phyloP scores from a whole-genome alignment of 2,888 invertebrate species.

The Nymphalis polychloros region DNA sequence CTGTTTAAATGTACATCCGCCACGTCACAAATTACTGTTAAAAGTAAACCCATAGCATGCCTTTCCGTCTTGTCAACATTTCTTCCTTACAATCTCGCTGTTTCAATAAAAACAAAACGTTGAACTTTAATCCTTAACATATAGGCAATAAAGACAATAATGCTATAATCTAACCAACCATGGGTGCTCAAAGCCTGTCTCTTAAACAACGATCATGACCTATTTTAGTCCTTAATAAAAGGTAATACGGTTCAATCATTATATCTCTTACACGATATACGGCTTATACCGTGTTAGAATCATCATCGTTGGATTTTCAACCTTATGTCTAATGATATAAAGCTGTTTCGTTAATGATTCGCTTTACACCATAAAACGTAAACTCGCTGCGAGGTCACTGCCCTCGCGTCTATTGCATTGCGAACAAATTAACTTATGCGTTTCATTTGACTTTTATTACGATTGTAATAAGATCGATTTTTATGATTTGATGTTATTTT shows the following conservation, averaged over 20 bases:
- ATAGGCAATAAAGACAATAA: slow-evolving; percentile 4
- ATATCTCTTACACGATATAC: slow-evolving; percentile 12
- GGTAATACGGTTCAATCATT: slow-evolving; percentile 29
- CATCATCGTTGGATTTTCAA: slow-evolving; percentile 19
- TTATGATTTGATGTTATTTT: slow-evolving; percentile 9
- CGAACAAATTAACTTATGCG: slow-evolving; percentile 35
- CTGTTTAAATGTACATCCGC: slow-evolving; percentile 15
- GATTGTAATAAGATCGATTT: slow-evolving; percentile 28
- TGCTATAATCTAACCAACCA: background rate
- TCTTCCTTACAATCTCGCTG: slow-evolving; percentile 24
- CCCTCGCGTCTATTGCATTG: slow-evolving; percentile 45
- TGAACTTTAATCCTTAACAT: background rate
- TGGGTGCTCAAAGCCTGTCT: slow-evolving; percentile 14
- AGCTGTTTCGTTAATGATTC: slow-evolving; percentile 1
- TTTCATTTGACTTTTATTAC: slow-evolving; percentile 25
- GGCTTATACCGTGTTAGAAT: slow-evolving; percentile 11
- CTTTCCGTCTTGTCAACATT: slow-evolving; percentile 33
- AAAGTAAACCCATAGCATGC: slow-evolving; percentile 27
- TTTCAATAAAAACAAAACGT: background rate
- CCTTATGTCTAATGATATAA: slow-evolving; percentile 10
- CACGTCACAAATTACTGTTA: slow-evolving; percentile 30
- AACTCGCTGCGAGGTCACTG: slow-evolving; percentile 47
- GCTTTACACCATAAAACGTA: slow-evolving; percentile 30
- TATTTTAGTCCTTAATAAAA: slow-evolving; percentile 31
- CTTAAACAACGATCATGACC: slow-evolving; percentile 19